Conservation (phyloP, 2,797 vertebrate species). For the Geotrypetes seraphini region DNA sequence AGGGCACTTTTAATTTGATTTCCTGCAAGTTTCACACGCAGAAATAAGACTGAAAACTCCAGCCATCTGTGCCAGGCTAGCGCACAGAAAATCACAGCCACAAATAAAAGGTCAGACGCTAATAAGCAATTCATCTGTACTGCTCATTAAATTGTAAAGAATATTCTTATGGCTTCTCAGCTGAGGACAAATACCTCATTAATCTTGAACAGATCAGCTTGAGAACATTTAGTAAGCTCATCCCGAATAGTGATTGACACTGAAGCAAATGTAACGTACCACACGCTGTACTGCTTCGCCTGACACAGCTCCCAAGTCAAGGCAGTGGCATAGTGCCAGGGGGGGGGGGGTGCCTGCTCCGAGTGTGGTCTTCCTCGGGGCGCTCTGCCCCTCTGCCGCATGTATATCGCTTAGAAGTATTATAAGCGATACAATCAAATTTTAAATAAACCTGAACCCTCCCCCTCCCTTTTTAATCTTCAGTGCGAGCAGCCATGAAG, state of each 20-base stretch:
- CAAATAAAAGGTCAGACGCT: conserved; percentile 1
- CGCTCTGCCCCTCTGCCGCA: no score
- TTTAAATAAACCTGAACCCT: no score
- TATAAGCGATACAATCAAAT: no score
- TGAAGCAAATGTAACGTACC: neutral
- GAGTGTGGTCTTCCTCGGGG: no score
- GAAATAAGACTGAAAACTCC: neutral
- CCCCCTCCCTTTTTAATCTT: no score
- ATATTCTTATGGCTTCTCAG: neutral
- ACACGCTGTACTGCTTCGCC: neutral
- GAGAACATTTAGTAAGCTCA: neutral
- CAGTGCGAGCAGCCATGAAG: no score
- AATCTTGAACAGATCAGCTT: neutral
- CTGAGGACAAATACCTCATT: conserved; percentile 9
- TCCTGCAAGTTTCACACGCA: neutral
- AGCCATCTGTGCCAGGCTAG: neutral
- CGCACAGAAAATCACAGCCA: neutral
- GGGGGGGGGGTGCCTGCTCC: no score
- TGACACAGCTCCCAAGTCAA: neutral
- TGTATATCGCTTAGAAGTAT: no score
- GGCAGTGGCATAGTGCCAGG: no score
- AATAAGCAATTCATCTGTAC: conserved; percentile 1
- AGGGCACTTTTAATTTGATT: no score
- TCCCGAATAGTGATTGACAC: neutral
- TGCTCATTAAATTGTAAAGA: neutral